phyloP scores from a whole-genome alignment of 2,797 vertebrate species.

The Denticeps clupeoides region DNA sequence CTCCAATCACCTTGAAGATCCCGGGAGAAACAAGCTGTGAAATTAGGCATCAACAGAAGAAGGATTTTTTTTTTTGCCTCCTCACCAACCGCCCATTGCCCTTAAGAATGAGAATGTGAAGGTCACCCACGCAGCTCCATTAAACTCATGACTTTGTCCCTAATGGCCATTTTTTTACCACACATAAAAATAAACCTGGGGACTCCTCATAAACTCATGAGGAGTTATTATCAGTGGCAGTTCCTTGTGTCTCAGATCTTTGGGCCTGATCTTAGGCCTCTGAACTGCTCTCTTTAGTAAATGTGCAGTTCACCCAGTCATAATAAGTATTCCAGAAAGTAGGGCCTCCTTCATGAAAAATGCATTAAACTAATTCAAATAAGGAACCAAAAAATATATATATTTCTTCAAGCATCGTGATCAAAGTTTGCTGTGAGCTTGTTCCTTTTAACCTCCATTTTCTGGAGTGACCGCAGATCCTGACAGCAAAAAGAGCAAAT shows the following conservation, averaged over 20 bases:
- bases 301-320: slow-evolving; percentile 2
- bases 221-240: slow-evolving; percentile 6
- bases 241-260: not conserved
- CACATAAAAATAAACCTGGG: slow-evolving; percentile 11
- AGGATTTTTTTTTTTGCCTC: no score
- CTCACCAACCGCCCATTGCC: not conserved
- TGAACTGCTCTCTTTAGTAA: not conserved
- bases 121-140: not conserved
- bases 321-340: no score
- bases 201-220: no score
- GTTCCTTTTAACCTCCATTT: not conserved
- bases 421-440: no score
- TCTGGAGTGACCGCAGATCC: not conserved
- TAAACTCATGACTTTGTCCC: not conserved
- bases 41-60: no score
- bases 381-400: no score
- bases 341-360: no score
- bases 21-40: no score
- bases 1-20: no score
- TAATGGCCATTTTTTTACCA: not conserved
- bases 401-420: no score
- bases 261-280: no score
- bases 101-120: not conserved
- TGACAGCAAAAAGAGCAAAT: not conserved
- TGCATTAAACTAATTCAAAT: no score